phyloP scores from a whole-genome alignment of 2,797 vertebrate species.

The Helarctos malayanus region DNA sequence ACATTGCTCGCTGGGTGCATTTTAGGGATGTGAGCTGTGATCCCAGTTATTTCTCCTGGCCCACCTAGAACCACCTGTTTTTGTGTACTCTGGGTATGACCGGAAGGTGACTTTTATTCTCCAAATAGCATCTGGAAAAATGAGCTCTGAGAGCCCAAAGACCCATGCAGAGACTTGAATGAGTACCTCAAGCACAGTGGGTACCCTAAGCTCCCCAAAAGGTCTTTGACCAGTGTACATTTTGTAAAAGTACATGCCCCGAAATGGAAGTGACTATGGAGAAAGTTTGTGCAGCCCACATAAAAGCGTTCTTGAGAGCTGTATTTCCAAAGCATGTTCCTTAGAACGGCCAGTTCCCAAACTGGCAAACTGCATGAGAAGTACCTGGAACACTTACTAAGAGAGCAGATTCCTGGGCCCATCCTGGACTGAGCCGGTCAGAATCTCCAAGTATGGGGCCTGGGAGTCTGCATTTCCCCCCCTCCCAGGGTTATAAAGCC shows the following conservation, averaged over 20 bases:
- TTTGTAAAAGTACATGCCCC: not conserved
- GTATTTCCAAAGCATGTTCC: not conserved
- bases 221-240: not conserved
- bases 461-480: not conserved
- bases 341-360: not conserved
- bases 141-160: not conserved
- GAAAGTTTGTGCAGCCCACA: not conserved
- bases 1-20: not conserved
- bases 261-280: not conserved
- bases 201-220: not conserved
- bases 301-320: not conserved
- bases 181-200: not conserved
- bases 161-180: not conserved
- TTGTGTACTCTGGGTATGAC: not conserved
- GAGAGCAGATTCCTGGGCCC: not conserved
- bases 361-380: not conserved
- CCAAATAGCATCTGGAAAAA: not conserved
- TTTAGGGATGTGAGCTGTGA: not conserved
- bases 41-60: not conserved
- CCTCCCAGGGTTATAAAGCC: too few relatives aligned
- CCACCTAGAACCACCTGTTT: not conserved
- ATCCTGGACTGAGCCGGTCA: not conserved
- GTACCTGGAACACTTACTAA: not conserved
- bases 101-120: not conserved
- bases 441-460: not conserved